Percentiles rank a stretch among this genome's conserved stretches.
These are phyloP conservation scores for Drosophila hydei DNA, from an alignment of 1,140 invertebrate species.

Conservation along the genomic window DNA sequence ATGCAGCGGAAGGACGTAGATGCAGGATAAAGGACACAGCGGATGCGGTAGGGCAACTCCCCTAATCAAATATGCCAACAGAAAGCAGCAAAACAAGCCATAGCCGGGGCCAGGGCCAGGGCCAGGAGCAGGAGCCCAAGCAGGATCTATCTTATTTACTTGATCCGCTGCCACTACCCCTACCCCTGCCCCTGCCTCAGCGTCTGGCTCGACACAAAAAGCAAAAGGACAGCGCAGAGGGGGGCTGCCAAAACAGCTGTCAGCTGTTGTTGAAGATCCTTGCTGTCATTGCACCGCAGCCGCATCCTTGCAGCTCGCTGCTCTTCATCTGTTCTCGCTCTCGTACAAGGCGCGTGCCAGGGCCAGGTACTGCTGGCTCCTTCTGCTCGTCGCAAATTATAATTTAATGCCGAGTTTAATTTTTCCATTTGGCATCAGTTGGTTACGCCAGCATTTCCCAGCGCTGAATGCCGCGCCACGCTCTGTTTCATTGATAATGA, in stretches of 20 bases:
- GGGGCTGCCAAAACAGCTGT: slow-evolving; percentile 73
- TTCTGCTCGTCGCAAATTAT: slow-evolving; percentile 28
- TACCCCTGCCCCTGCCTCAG: background rate
- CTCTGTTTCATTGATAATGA: slow-evolving; percentile 26
- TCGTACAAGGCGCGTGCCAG: slow-evolving; percentile 60
- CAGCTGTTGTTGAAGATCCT: slow-evolving; percentile 35
- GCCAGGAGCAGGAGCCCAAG: slow-evolving; percentile 1
- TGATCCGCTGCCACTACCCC: background rate
- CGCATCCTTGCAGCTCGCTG: slow-evolving; percentile 8
- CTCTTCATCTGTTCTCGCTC: slow-evolving; percentile 10
- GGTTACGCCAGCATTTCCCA: slow-evolving; percentile 7
- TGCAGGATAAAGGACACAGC: slow-evolving; percentile 40
- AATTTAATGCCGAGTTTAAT: slow-evolving; percentile 44
- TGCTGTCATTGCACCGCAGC: slow-evolving; percentile 61
- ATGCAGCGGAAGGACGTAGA: slow-evolving; percentile 44
- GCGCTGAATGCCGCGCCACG: too few species aligned
- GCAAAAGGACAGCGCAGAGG: slow-evolving; percentile 41
- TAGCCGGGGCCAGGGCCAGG: slow-evolving; percentile 22
- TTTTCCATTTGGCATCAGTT: slow-evolving; percentile 30
- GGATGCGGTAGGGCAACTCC: slow-evolving; percentile 74
- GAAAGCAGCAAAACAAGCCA: slow-evolving; percentile 6
- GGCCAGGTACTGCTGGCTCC: background rate
- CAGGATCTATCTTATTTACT: slow-evolving; percentile 59
- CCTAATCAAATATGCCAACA: slow-evolving; percentile 70
- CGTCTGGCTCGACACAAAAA: slow-evolving; percentile 46